phyloP scores from a whole-genome alignment of 2,888 invertebrate species.

The Sinopyrophorus schimmeli region DNA sequence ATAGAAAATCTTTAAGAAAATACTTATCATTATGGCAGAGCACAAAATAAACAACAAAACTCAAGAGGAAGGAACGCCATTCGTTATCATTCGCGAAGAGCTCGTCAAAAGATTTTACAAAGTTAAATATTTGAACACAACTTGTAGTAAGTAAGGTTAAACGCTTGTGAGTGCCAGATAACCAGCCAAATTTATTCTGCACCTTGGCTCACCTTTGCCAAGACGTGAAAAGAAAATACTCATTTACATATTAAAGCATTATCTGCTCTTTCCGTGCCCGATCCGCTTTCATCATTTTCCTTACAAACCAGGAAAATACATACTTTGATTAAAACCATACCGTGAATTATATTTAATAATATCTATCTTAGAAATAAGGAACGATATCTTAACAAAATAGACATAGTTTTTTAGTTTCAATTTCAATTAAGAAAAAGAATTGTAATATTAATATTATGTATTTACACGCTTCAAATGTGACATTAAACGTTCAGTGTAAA shows the following conservation, averaged over 20 bases:
- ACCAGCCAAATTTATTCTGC: slow-evolving; percentile 48
- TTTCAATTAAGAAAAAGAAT: too few species aligned
- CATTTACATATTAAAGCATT: slow-evolving; percentile 52
- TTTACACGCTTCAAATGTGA: too few species aligned
- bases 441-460: too few species aligned
- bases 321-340: slow-evolving; percentile 25
- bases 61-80: slow-evolving; percentile 17
- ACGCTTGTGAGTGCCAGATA: slow-evolving; percentile 47
- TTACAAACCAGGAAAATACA: slow-evolving; percentile 18
- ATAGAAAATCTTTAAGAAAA: too few species aligned
- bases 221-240: slow-evolving; percentile 48
- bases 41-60: slow-evolving; percentile 18
- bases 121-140: slow-evolving; percentile 50
- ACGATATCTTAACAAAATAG: too few species aligned
- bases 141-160: slow-evolving; percentile 44
- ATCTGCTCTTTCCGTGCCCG: slow-evolving; percentile 39
- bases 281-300: slow-evolving; percentile 29
- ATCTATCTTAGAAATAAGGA: too few species aligned
- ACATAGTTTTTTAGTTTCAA: too few species aligned
- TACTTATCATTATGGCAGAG: slow-evolving; percentile 9
- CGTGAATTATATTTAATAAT: too few species aligned
- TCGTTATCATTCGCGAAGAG: slow-evolving; percentile 31
- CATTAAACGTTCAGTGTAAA: too few species aligned
- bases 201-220: slow-evolving; percentile 47
- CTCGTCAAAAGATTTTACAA: slow-evolving; percentile 43